phyloP scores from a whole-genome alignment of 2,113 vertebrate species.

The Myrmophylax atrothorax region DNA sequence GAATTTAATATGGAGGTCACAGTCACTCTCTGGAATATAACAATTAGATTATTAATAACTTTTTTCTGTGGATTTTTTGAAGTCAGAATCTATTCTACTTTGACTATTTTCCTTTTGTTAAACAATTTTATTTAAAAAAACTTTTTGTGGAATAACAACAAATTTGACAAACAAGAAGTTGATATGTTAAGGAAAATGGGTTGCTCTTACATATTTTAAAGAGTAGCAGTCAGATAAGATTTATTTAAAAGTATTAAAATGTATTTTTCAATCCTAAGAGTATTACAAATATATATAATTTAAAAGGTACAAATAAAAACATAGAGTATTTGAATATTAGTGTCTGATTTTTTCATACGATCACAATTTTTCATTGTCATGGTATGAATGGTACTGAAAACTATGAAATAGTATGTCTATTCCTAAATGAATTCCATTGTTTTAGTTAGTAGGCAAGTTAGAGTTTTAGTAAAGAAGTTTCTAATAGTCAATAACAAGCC shows the following conservation, averaged over 20 bases:
- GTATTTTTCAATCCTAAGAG: neutral
- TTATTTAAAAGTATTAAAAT: neutral
- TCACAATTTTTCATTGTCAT: neutral
- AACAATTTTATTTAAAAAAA: neutral
- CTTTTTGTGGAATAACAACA: neutral
- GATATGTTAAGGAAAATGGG: neutral
- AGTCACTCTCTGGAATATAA: neutral
- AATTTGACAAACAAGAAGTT: neutral
- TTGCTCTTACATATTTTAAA: neutral
- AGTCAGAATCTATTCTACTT: neutral
- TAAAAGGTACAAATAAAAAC: neutral
- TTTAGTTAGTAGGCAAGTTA: neutral
- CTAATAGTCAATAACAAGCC: neutral
- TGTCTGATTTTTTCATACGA: neutral
- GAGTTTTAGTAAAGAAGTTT: neutral
- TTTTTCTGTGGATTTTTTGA: neutral
- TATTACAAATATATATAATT: neutral
- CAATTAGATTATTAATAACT: rapidly evolving
- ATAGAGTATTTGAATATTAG: neutral
- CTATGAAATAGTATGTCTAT: neutral
- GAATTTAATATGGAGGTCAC: neutral
- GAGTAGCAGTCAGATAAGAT: neutral
- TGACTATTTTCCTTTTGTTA: neutral
- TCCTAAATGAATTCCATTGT: neutral
- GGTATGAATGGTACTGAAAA: neutral